phyloP scores from a whole-genome alignment of 2,113 vertebrate species.

The Anarrhichthys ocellatus region DNA sequence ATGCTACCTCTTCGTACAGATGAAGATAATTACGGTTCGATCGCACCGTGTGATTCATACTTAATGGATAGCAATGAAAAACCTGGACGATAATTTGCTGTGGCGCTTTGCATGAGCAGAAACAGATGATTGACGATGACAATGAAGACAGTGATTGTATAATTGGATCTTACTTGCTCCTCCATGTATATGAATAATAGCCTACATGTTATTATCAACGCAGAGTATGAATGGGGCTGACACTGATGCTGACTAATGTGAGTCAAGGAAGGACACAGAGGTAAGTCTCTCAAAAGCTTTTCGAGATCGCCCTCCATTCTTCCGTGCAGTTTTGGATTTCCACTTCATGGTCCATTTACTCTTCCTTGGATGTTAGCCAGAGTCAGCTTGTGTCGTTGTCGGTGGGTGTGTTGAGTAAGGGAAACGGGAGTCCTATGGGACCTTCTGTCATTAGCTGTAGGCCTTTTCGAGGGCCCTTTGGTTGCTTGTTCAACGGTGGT shows the following conservation, averaged over 20 bases:
- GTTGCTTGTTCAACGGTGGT: conserved; percentile 1
- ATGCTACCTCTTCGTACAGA: conserved; percentile 15
- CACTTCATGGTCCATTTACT: conserved; percentile 49
- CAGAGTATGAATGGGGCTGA: conserved; percentile 39
- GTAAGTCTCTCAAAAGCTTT: conserved; percentile 39
- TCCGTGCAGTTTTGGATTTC: conserved; percentile 44
- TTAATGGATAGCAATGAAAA: not conserved
- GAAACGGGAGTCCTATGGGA: conserved; percentile 25
- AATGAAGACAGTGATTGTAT: conserved; percentile 29
- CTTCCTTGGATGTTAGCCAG: conserved; percentile 32
- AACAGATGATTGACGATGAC: conserved; percentile 31
- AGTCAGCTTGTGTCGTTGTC: conserved; percentile 44
- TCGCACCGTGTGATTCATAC: conserved; percentile 10
- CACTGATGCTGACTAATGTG: conserved; percentile 53
- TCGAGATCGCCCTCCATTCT: conserved; percentile 37
- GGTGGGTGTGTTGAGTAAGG: conserved; percentile 1
- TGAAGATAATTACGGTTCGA: conserved; percentile 24
- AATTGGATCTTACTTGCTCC: conserved; percentile 39
- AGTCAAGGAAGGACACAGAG: conserved; percentile 36
- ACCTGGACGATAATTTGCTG: not conserved
- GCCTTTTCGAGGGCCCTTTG: conserved; percentile 16
- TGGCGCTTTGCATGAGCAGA: conserved; percentile 30
- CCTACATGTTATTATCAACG: conserved; percentile 36
- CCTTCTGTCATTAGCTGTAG: conserved; percentile 14
- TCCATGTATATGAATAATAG: conserved; percentile 63